Evolutionary conservation across 2,113 vertebrate species (phyloP).

Genomic region (Bubo scandiacus): DNA sequence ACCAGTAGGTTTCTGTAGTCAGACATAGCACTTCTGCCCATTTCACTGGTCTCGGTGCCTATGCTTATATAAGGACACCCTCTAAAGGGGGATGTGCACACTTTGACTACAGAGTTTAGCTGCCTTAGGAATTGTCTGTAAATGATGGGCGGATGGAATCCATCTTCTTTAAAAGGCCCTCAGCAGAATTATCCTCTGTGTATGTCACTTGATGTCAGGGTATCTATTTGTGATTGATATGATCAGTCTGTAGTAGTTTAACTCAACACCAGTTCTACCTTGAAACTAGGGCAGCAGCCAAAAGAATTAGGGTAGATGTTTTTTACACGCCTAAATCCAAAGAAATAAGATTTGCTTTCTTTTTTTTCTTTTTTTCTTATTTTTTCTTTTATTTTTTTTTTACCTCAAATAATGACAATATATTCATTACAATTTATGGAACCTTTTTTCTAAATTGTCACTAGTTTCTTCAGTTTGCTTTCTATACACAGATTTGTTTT

Average conservation of each 20-base stretch:
- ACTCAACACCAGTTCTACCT: not conserved
- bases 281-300: not conserved
- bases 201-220: not conserved
- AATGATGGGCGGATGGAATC: not conserved
- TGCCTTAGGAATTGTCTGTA: not conserved
- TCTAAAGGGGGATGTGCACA: not conserved
- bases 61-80: not conserved
- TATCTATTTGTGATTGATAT: not conserved
- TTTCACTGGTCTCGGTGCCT: not conserved
- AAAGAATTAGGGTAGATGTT: not conserved
- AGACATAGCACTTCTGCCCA: not conserved
- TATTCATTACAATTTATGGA: not conserved
- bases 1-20: not conserved
- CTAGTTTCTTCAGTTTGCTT: not conserved
- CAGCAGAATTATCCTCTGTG: not conserved
- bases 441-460: not conserved
- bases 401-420: not conserved
- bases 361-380: rapidly evolving
- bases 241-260: not conserved
- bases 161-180: not conserved
- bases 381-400: not conserved
- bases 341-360: not conserved
- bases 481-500: not conserved
- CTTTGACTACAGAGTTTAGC: not conserved
- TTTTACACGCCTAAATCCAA: not conserved